These are phyloP conservation scores for Diceros bicornis DNA, from an alignment of 2,797 vertebrate genomes.

Conservation along the genomic window DNA sequence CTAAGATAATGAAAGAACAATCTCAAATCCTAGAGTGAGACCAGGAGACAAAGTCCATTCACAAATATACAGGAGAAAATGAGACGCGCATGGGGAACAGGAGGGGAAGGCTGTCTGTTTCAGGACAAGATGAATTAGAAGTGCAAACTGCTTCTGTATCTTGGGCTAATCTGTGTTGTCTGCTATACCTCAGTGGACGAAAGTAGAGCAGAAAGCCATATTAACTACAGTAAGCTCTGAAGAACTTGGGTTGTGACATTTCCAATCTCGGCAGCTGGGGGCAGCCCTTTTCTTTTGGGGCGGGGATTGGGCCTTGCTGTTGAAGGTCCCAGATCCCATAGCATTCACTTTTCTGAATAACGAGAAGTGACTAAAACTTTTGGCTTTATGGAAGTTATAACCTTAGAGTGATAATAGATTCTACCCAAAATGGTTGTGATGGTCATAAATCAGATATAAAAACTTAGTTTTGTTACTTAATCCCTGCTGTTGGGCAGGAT, in stretches of 20 bases:
- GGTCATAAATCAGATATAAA: neutral
- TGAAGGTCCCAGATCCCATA: neutral
- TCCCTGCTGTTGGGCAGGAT: neutral
- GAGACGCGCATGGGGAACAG: neutral
- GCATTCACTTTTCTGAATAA: neutral
- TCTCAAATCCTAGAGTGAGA: neutral
- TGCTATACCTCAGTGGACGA: rapidly evolving
- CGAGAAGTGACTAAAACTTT: neutral
- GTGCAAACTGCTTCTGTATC: neutral
- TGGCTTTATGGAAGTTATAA: neutral
- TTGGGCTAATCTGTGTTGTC: neutral
- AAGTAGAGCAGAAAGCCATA: neutral
- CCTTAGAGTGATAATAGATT: neutral
- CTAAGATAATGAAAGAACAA: neutral
- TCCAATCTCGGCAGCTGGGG: neutral
- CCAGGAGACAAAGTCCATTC: neutral
- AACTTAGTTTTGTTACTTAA: neutral
- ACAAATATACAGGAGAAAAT: neutral
- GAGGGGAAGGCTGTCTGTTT: neutral
- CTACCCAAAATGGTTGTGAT: neutral
- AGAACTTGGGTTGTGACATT: neutral
- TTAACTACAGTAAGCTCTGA: neutral
- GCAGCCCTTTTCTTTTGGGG: neutral
- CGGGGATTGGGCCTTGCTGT: neutral
- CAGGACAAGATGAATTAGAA: neutral